These are phyloP conservation scores for Parasteatoda tepidariorum DNA, from an alignment of 1,140 invertebrate species.

Conservation along the genomic window DNA sequence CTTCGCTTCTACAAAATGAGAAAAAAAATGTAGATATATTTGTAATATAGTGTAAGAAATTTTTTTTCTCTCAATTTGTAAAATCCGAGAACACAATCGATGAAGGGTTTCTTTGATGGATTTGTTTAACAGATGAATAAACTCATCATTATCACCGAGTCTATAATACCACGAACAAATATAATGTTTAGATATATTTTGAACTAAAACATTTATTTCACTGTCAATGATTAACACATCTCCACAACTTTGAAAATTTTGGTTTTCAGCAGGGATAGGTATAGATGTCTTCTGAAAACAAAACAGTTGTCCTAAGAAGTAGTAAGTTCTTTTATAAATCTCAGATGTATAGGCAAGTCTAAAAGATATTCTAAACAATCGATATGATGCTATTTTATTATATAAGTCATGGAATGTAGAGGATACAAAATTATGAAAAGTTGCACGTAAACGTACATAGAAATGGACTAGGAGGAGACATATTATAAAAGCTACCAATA, in stretches of 20 bases:
- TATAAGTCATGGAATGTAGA: too few species aligned
- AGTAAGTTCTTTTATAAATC: too few species aligned
- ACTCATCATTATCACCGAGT: slow-evolving; percentile 34
- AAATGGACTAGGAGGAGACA: too few species aligned
- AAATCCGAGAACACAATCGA: not conserved
- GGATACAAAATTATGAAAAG: too few species aligned
- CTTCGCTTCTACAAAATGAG: slow-evolving; percentile 24
- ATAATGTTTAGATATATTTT: slow-evolving; percentile 41
- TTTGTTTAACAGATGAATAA: slow-evolving; percentile 1
- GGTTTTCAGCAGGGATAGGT: not conserved
- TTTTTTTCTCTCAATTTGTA: slow-evolving; percentile 30
- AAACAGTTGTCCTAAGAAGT: too few species aligned
- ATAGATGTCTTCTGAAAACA: not conserved
- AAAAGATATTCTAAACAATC: too few species aligned
- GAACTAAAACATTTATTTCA: slow-evolving; percentile 42
- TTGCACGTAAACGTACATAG: too few species aligned
- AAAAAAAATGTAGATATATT: slow-evolving; percentile 36
- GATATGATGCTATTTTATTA: too few species aligned
- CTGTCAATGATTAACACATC: not conserved
- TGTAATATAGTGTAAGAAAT: slow-evolving; percentile 23
- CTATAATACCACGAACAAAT: slow-evolving; percentile 44
- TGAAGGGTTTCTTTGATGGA: slow-evolving; percentile 27
- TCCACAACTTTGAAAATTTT: slow-evolving; percentile 11
- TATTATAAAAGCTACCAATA: too few species aligned
- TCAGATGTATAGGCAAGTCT: too few species aligned